A percentile compares a stretch with the other conserved stretches of the same genome.
phyloP scores from a whole-genome alignment of 2,888 invertebrate genomes.

The Petrolisthes cinctipes region DNA sequence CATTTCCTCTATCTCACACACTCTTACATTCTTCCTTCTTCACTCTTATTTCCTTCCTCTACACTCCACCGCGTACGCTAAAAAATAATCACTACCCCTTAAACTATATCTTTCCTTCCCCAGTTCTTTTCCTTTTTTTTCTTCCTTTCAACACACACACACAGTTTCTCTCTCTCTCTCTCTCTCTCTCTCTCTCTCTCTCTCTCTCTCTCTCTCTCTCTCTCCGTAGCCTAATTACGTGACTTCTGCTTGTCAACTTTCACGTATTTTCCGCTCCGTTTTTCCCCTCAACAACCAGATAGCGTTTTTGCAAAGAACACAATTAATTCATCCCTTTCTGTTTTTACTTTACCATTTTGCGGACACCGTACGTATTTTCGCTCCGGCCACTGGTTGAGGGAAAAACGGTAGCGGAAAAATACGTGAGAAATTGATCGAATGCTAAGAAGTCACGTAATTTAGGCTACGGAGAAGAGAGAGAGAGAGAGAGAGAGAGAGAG shows the following conservation, averaged over 20 bases:
- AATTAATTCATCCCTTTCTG: neutral
- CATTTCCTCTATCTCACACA: constrained; percentile 5
- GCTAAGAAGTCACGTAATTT: too few species aligned
- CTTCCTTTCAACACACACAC: neutral
- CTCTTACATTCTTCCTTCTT: neutral
- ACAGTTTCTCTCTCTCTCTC: constrained; percentile 17
- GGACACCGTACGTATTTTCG: neutral
- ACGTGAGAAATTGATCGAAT: neutral
- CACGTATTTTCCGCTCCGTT: neutral
- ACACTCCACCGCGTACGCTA: too few species aligned
- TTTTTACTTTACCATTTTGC: neutral
- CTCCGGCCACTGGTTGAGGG: neutral
- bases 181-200: constrained; percentile 45
- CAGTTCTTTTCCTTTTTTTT: neutral
- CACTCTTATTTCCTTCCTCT: constrained; percentile 2
- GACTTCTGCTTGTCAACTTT: too few species aligned
- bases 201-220: constrained; percentile 46
- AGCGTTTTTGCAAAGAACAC: too few species aligned
- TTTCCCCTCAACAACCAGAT: neutral
- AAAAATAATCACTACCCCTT: too few species aligned
- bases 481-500: neutral
- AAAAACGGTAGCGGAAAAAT: neutral
- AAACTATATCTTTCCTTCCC: constrained; percentile 2
- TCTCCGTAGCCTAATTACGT: neutral
- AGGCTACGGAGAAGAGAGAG: constrained; percentile 16